Percentiles rank a stretch among this genome's conserved stretches.
Evolutionary conservation across 2,797 vertebrate genomes (phyloP).

Genomic region (Tragelaphus eurycerus): DNA sequence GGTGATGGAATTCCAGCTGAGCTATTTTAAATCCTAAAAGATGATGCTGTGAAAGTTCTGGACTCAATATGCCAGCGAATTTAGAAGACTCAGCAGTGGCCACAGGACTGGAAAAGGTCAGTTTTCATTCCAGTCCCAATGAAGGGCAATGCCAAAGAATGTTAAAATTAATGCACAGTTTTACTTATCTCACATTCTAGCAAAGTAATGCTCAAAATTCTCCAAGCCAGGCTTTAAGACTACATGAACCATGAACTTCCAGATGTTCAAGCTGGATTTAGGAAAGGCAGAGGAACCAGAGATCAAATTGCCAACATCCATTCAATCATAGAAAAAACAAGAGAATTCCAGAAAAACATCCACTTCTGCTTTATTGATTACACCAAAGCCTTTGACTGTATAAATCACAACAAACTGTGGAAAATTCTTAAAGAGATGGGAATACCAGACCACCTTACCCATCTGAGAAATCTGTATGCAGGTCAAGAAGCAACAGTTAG

Average conservation of each 20-base stretch:
- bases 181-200: neutral
- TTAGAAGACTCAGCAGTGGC: neutral
- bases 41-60: neutral
- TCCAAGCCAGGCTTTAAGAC: neutral
- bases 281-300: neutral
- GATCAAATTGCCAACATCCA: neutral
- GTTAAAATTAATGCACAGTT: neutral
- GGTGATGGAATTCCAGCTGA: neutral
- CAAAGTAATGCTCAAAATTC: neutral
- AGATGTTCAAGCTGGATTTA: neutral
- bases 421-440: neutral
- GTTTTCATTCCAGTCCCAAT: neutral
- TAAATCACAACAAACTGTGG: neutral
- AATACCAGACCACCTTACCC: neutral
- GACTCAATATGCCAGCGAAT: neutral
- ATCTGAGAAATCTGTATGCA: neutral
- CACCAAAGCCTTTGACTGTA: neutral
- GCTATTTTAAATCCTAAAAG: neutral
- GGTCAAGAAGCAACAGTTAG: neutral
- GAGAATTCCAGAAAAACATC: neutral
- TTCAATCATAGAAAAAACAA: neutral
- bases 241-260: neutral
- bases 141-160: neutral
- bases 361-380: neutral
- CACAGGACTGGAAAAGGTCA: neutral